Base-by-base conservation (phyloP, 2,888 invertebrate species). In the Limnephilus marmoratus region DNA sequence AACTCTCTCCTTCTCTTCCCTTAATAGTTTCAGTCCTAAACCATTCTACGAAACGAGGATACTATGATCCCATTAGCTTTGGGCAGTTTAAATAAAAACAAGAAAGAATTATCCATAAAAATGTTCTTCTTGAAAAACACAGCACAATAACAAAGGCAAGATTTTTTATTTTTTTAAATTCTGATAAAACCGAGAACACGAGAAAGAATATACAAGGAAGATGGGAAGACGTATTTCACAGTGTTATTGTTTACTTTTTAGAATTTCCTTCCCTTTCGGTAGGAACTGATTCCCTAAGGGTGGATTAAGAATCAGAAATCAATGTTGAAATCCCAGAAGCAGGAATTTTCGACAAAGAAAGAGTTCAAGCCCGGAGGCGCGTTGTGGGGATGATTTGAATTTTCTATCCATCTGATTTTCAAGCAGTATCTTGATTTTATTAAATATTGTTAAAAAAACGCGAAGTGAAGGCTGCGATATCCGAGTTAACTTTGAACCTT, bases 191-290 rank as follows among this genome's bases (percentile, higher is more conserved):
- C 18, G 41, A 85, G 34, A 29, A 85, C 3, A 86, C 45, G 29
- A 45, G 29, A 86, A 86, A 41, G 29, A 86, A 86, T 45, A 45
- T n/a, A 45, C n/a, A 29, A 86, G 24, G 86, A 45, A 86, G 45
- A 86, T 86, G 41, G 45, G 45, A 45, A 49, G 86, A 86, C n/a
- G 45, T 49, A 45, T 86, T 86, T 86, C 86, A 86, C 45, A 7
- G 45, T 86, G 45, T 86, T 86, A 45, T 86, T 86, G 86, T 86
- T 86, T 86, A 86, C 86, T 86, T 83, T 41, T 45, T 45, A 45
- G 45, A 37, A 15, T 37, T 24, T n/a, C n/a, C 68, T n/a, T 68
- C 15, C 86, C n/a, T 45, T 45, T 45, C 49, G 41, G 86, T 29
- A 29, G 49, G 86, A 85, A 68, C n/a, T n/a, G n/a, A 85, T 41